Evolutionary conservation across 2,797 vertebrate genomes (phyloP), one percentile per base, ranked within the genome.

Genomic region (Psittacula echo): DNA sequence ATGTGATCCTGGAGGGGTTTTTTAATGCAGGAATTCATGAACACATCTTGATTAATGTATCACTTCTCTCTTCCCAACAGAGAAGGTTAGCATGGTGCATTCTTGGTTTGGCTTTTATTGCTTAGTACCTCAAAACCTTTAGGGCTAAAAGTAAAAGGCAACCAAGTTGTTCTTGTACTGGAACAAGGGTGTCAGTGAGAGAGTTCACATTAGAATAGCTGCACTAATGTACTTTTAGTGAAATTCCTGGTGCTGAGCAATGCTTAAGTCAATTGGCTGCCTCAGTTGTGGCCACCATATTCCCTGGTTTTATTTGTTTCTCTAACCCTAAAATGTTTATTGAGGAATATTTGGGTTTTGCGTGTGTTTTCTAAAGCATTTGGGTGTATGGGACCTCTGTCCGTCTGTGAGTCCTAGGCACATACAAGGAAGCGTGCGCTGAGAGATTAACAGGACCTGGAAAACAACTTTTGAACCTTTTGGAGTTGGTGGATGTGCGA

Each of bases 91-190:
- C 1, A 0, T 62, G 56, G 9, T 3, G 9, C 44, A 90, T 93
- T 61, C 76, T 89, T 78, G 42, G 11, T 68, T 87, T 86, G 62
- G 7, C 27, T 88, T 94, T 67, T 58, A n/a, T 68, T 81, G 39
- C 32, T 78, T 74, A 29, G 65, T 67, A 23, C 71, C 77, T 90
- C 42, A 73, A 29, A 65, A 27, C 58, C 45, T 68, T 84, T 47
- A 32, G 75, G 77, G 23, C 30, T 87, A 12, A 68, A 81, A 74
- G 48, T 32, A 17, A 47, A 92, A 80, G 51, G 74, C 44, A 76
- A 0, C 17, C 3, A 13, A 51, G 47, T 77, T 5, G 3, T 44
- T 83, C 42, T 53, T 39, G 19, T n/a, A 5, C 48, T 50, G 66
- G 56, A 37, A 50, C 2, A 4, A 48, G n/a, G 37, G 9, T 37